Evolutionary conservation across 2,888 invertebrate genomes (phyloP).

Genomic region (Iphiclides podalirius): DNA sequence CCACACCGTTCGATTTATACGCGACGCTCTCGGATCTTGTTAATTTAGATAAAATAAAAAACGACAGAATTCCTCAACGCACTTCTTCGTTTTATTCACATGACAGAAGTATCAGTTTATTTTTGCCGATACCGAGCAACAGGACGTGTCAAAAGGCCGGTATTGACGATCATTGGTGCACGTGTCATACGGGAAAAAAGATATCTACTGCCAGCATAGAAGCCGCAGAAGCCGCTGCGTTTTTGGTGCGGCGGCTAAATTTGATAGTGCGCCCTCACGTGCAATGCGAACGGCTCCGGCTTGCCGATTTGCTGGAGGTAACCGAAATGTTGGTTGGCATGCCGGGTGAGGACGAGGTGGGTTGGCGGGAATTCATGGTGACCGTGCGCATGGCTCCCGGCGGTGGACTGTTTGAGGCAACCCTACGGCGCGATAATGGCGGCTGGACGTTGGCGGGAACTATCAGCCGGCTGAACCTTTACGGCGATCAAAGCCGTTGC

Average conservation of each 20-base stretch:
- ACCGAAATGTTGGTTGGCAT: conserved; percentile 78
- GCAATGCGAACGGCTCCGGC: conserved; percentile 83
- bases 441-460: conserved; percentile 82
- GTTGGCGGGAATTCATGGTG: conserved; percentile 82
- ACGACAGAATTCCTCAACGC: conserved; percentile 57
- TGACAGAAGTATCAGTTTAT: conserved; percentile 86
- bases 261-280: conserved; percentile 77
- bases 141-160: conserved; percentile 89
- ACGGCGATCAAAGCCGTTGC: conserved; percentile 90
- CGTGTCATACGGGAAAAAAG: conserved; percentile 86
- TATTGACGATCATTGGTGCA: conserved; percentile 93
- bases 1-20: conserved; percentile 90
- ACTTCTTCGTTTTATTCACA: conserved; percentile 51
- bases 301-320: conserved; percentile 83
- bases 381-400: conserved; percentile 84
- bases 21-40: conserved; percentile 87
- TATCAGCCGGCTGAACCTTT: conserved; percentile 88
- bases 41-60: conserved; percentile 65
- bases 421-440: conserved; percentile 71
- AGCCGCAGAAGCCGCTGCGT: conserved; percentile 80
- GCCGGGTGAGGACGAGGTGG: conserved; percentile 52
- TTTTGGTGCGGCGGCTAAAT: conserved; percentile 84
- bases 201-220: conserved; percentile 73
- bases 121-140: conserved; percentile 84
- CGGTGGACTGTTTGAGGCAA: conserved; percentile 88